These are phyloP conservation scores for Setophaga petechia DNA, from an alignment of 2,113 vertebrate genomes.

Conservation along the genomic window DNA sequence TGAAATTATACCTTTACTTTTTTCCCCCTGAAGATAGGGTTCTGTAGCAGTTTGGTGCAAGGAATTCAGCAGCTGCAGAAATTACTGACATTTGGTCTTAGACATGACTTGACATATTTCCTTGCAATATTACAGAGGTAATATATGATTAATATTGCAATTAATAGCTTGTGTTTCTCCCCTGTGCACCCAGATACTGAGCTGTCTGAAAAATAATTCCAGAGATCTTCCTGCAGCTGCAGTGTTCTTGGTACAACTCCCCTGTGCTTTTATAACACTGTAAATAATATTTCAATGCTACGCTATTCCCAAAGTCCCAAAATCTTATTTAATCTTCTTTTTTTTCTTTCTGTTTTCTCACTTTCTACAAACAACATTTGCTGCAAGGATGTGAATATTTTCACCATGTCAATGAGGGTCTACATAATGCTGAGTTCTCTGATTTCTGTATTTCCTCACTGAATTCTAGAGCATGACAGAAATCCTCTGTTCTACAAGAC, in stretches of 20 bases:
- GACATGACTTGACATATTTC: neutral
- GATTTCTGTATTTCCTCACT: neutral
- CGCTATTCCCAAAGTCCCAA: neutral
- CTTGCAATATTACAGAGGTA: neutral
- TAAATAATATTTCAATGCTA: constrained; percentile 10
- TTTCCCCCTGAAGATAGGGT: neutral
- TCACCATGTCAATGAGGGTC: neutral
- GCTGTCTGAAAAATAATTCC: constrained; percentile 41
- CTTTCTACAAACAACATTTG: neutral
- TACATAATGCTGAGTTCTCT: neutral
- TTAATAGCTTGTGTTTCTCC: constrained; percentile 28
- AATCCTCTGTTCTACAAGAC: neutral
- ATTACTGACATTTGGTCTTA: neutral
- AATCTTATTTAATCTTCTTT: neutral
- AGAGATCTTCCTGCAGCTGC: constrained; percentile 6
- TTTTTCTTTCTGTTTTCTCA: neutral
- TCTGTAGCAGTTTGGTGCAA: neutral
- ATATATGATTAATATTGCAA: constrained; percentile 40
- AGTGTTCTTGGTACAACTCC: neutral
- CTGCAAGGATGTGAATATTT: neutral
- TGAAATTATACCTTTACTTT: neutral
- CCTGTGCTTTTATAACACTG: neutral
- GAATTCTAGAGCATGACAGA: neutral
- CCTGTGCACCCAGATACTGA: neutral
- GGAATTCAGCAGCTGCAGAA: neutral